Base-by-base conservation (phyloP, 2,888 invertebrate species). In the Pammene fasciana region DNA sequence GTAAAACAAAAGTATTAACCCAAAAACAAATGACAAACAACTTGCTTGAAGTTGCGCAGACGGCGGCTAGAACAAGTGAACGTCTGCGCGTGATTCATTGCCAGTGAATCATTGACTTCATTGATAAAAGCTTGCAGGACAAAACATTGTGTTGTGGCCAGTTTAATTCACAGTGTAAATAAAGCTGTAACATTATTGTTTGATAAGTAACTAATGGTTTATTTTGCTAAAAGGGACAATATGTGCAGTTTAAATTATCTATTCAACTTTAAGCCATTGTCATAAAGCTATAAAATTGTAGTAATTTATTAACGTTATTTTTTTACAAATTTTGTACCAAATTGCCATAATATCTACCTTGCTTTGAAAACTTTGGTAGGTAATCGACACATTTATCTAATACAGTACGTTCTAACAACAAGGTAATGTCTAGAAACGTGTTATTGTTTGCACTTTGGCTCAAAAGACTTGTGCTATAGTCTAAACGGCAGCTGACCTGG, bases 91-190 rank as follows among this genome's bases (percentile, higher is more conserved):
- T 70, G 65, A 70, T 60, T 70, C 70, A 70, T n/a, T 38, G 38
- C 4, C 26, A 34, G 57, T 68, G 68, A 70, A 60, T 70, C 70
- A 70, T 9, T 62, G 36, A 11, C 4, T 62, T 50, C 68, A 68
- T 64, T 68, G 68, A 68, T 68, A 68, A 62, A 67, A 18, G 50
- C 38, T 18, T 26, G 45, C 10, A 55, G 55, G 43, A 48, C 50
- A 13, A 18, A 18, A 54, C 34, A 34, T 36, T 54, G 54, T 52
- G 26, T 36, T 54, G 54, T 52, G 26, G 52, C 52, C 1, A 52
- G 13, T 16, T 50, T 50, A 10, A 26, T 52, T 52, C 52, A 26
- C 6, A 18, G 4, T n/a, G 43, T 2, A 26, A 43, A 59, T 59
- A 13, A 55, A 9, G n/a, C 34, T 26, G 26, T 26, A 26, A 9